Evolutionary conservation across 2,888 invertebrate species (phyloP).

Genomic region (Mantis religiosa): DNA sequence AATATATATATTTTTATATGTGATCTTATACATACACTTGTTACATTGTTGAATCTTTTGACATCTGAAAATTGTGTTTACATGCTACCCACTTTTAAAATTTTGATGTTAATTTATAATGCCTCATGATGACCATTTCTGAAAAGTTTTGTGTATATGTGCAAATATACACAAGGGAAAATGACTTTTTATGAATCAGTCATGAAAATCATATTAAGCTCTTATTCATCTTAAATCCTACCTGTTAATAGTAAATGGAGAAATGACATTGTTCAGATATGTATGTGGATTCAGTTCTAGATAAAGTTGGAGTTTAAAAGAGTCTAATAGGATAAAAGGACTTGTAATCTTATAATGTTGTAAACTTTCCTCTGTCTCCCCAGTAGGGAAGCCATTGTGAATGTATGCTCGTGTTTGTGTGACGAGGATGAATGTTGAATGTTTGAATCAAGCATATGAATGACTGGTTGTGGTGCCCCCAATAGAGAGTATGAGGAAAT

Average conservation of each 20-base stretch:
- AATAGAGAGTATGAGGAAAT: not conserved
- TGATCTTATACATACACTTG: not conserved
- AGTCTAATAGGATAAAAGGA: constrained; percentile 1
- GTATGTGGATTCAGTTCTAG: constrained; percentile 9
- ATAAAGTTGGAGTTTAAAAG: not conserved
- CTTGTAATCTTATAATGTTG: not conserved
- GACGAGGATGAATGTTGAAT: not conserved
- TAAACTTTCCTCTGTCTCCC: not conserved
- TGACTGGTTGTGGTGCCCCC: not conserved
- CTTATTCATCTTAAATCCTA: not conserved
- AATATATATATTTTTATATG: not conserved
- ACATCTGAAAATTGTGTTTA: not conserved
- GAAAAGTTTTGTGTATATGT: not conserved
- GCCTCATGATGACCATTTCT: not conserved
- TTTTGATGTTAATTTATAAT: not conserved
- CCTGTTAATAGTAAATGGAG: constrained; percentile 1
- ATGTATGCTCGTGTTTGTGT: not conserved
- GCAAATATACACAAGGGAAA: not conserved
- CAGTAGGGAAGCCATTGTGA: not conserved
- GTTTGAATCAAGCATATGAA: not conserved
- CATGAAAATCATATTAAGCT: not conserved
- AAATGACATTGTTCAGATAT: not conserved
- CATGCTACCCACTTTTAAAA: not conserved
- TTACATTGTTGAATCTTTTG: not conserved
- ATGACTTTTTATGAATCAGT: not conserved